These are phyloP conservation scores for Cirrhinus mrigala DNA, from an alignment of 2,797 vertebrate species.

Conservation along the genomic window DNA sequence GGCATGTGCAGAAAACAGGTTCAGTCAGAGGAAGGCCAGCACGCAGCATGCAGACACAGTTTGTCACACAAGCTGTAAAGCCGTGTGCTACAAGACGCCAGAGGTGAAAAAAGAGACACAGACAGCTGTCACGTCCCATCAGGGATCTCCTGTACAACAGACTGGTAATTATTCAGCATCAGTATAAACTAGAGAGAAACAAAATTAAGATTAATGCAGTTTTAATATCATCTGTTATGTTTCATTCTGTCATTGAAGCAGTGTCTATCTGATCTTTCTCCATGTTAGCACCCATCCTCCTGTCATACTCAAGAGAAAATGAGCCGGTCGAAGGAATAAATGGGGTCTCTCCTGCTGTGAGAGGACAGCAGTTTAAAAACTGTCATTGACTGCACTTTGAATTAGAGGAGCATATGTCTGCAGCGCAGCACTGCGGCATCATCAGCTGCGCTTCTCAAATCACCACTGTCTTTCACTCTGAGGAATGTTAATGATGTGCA, in stretches of 20 bases:
- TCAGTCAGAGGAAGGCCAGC: not conserved
- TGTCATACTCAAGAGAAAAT: slow-evolving; percentile 2
- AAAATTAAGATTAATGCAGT: slow-evolving; percentile 4
- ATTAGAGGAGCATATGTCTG: slow-evolving; percentile 18
- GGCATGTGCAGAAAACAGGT: not conserved
- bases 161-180: slow-evolving; percentile 28
- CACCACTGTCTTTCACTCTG: slow-evolving; percentile 7
- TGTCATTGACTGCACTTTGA: slow-evolving; percentile 12
- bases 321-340: slow-evolving; percentile 6
- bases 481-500: slow-evolving; percentile 17
- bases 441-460: not conserved
- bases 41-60: not conserved
- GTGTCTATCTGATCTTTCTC: not conserved
- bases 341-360: slow-evolving; percentile 11
- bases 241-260: not conserved
- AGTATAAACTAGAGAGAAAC: not conserved
- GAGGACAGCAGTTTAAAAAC: slow-evolving; percentile 18
- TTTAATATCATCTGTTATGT: not conserved
- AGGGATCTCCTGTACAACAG: slow-evolving; percentile 4
- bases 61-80: slow-evolving; percentile 14
- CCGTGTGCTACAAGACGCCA: not conserved
- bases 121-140: slow-evolving; percentile 43
- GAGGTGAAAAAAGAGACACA: slow-evolving; percentile 3
- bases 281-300: not conserved
- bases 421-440: not conserved